Conservation (phyloP, 2,113 vertebrate species). For the Anolis sagrei region DNA sequence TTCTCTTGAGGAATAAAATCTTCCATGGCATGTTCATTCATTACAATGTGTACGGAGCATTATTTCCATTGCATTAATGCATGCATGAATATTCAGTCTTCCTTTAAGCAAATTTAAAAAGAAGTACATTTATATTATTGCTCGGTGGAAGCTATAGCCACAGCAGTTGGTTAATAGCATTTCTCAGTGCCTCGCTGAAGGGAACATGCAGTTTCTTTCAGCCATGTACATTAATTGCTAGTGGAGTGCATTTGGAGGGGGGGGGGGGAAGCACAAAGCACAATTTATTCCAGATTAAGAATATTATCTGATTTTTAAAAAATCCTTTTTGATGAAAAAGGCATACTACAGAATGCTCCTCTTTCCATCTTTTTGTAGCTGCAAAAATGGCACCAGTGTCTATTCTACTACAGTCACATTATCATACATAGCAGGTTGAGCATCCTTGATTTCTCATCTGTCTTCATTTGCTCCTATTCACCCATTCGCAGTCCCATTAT, state of each 20-base stretch:
- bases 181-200: neutral
- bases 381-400: no score
- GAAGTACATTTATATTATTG: neutral
- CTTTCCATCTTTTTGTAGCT: neutral
- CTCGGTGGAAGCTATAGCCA: neutral
- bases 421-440: no score
- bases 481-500: no score
- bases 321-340: neutral
- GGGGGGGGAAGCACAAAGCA: neutral
- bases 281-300: neutral
- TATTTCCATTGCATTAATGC: conserved; percentile 7
- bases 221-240: neutral
- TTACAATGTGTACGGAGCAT: neutral
- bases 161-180: conserved; percentile 22
- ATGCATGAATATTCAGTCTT: conserved; percentile 13
- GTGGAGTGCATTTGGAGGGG: neutral
- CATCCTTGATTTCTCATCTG: no score
- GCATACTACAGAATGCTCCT: neutral
- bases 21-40: neutral
- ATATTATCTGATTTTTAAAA: neutral
- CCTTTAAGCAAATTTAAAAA: conserved; percentile 20
- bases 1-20: neutral
- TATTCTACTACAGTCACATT: no score
- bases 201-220: neutral
- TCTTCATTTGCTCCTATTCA: no score